Evolutionary conservation across 1,140 invertebrate genomes (phyloP).

Genomic region (Drosophila persimilis): DNA sequence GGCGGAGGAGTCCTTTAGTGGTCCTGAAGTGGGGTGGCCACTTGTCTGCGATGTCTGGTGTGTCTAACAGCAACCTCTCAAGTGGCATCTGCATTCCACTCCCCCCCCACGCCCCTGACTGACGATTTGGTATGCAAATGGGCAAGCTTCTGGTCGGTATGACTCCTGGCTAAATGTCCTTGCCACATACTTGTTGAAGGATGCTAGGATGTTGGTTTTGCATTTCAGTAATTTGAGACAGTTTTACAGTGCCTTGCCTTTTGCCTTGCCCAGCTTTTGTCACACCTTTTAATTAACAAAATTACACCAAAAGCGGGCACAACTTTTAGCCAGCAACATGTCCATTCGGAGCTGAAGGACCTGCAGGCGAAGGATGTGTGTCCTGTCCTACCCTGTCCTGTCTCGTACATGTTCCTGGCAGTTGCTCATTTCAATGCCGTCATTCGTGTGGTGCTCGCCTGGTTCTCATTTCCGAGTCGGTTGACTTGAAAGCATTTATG

Average conservation of each 20-base stretch:
- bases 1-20: constrained; percentile 19
- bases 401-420: too few relatives aligned
- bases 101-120: neutral
- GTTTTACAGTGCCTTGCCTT: constrained; percentile 21
- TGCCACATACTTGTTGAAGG: constrained; percentile 26
- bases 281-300: constrained; percentile 73
- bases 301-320: constrained; percentile 33
- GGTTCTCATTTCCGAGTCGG: constrained; percentile 50
- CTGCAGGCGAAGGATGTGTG: neutral
- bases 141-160: constrained; percentile 25
- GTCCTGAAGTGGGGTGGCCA: constrained; percentile 28
- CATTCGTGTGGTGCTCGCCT: constrained; percentile 20
- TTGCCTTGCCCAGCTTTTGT: constrained; percentile 19
- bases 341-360: neutral
- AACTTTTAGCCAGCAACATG: constrained; percentile 21
- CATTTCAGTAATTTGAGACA: constrained; percentile 51
- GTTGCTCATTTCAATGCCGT: constrained; percentile 49
- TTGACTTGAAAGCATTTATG: constrained; percentile 52
- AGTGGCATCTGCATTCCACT: constrained; percentile 18
- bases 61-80: constrained; percentile 32
- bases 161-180: constrained; percentile 27
- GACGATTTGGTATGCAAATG: constrained; percentile 55
- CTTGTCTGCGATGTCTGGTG: constrained; percentile 30
- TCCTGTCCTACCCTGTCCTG: too few relatives aligned
- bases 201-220: constrained; percentile 19